Evolutionary conservation across 2,113 vertebrate genomes (phyloP).

Genomic region (Ploceus nigricollis): DNA sequence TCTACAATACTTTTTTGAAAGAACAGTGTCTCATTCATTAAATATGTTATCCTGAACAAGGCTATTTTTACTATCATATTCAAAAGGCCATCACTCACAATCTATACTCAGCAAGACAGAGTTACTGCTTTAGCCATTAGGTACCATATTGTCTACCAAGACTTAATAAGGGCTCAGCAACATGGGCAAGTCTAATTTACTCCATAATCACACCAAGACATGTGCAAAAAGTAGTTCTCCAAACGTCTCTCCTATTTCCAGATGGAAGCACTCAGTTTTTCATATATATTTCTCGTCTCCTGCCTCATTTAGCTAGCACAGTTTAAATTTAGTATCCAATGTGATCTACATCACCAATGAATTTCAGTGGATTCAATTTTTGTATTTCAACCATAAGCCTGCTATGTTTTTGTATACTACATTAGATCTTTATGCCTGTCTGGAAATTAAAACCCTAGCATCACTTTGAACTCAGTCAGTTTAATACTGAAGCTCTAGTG

Average conservation of each 20-base stretch:
- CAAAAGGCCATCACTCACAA: neutral
- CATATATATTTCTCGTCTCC: neutral
- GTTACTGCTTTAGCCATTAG: neutral
- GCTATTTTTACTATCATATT: slow-evolving; percentile 14
- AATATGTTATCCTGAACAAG: neutral
- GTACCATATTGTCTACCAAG: neutral
- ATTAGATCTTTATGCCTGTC: neutral
- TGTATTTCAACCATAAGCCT: neutral
- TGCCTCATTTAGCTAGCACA: neutral
- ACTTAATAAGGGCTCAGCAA: neutral
- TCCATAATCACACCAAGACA: neutral
- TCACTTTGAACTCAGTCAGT: neutral
- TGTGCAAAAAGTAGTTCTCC: neutral
- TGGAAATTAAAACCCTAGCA: neutral
- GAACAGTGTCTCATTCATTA: neutral
- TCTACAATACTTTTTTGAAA: neutral
- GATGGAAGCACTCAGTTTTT: neutral
- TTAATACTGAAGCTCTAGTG: neutral
- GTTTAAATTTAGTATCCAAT: neutral
- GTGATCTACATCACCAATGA: neutral
- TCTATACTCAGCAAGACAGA: neutral
- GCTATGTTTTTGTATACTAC: neutral
- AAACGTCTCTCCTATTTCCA: neutral
- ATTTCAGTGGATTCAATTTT: neutral
- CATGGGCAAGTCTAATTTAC: neutral